Evolutionary conservation across 2,113 vertebrate genomes (phyloP).

Genomic region (Oryzias melastigma): DNA sequence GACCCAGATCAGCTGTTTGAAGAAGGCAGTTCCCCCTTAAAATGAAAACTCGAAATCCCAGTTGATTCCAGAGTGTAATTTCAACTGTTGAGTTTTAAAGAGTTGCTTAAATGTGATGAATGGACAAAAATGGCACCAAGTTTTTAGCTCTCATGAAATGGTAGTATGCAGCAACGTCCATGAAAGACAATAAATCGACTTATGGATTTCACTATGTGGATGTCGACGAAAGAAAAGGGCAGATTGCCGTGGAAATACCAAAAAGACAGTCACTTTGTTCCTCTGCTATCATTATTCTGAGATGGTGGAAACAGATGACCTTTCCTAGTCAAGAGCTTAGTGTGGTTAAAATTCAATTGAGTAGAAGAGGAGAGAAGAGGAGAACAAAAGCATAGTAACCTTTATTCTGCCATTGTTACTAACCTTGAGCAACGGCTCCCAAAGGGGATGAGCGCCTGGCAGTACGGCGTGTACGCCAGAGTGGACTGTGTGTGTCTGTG

Average conservation of each 20-base stretch:
- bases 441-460: slow-evolving; percentile 46
- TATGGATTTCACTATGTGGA: not conserved
- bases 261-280: slow-evolving; percentile 37
- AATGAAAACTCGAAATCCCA: not conserved
- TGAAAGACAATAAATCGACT: not conserved
- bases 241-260: slow-evolving; percentile 29
- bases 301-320: slow-evolving; percentile 57
- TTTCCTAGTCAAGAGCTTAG: slow-evolving; percentile 66
- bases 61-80: slow-evolving; percentile 24
- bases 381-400: slow-evolving; percentile 57
- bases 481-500: slow-evolving; percentile 3
- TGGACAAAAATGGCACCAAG: too few species aligned
- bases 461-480: slow-evolving; percentile 32
- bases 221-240: slow-evolving; percentile 22
- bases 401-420: slow-evolving; percentile 64
- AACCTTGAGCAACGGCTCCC: slow-evolving; percentile 69
- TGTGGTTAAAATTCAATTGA: slow-evolving; percentile 71
- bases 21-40: slow-evolving; percentile 9
- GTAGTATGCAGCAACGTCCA: not conserved
- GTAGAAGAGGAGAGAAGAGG: slow-evolving; percentile 48
- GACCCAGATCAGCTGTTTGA: slow-evolving; percentile 31
- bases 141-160: not conserved
- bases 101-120: slow-evolving; percentile 8
- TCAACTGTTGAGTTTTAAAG: slow-evolving; percentile 17
- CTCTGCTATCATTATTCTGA: slow-evolving; percentile 67